Percentiles rank a stretch among this genome's conserved stretches.
phyloP scores from a whole-genome alignment of 1,140 invertebrate species.

The Holotrichia oblita region DNA sequence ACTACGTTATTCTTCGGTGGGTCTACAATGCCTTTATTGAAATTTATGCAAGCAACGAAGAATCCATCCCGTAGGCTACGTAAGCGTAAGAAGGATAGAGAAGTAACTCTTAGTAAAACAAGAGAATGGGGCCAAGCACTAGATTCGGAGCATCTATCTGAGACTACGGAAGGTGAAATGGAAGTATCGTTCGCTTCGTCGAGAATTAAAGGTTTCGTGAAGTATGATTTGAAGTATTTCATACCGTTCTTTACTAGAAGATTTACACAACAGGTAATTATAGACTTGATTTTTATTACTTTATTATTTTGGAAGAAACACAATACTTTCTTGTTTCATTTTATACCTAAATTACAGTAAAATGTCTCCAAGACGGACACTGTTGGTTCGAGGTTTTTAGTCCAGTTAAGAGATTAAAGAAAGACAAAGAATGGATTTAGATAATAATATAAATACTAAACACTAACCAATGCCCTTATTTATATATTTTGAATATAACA shows the following conservation, averaged over 20 bases:
- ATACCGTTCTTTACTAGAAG: conserved; percentile 94
- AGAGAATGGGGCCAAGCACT: conserved; percentile 96
- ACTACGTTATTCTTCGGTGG: conserved; percentile 95
- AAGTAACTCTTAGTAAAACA: conserved; percentile 94
- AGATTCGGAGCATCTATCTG: conserved; percentile 95
- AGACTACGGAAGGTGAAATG: conserved; percentile 94
- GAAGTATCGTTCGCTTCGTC: conserved; percentile 77
- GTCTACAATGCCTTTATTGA: conserved; percentile 95
- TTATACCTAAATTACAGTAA: no score
- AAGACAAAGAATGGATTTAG: no score
- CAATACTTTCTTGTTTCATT: no score
- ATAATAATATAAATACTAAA: no score
- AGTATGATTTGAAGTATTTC: conserved; percentile 92
- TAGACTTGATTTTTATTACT: no score
- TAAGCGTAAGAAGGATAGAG: conserved; percentile 77
- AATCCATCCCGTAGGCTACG: conserved; percentile 62
- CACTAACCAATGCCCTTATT: no score
- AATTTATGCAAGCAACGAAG: conserved; percentile 75
- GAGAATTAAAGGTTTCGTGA: conserved; percentile 83
- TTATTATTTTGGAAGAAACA: no score
- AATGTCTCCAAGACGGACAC: no score
- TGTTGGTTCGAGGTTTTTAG: no score
- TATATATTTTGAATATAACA: no score
- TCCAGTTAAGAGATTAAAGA: no score
- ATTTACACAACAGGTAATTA: conserved; percentile 85